Conservation (phyloP, 2,888 invertebrate genomes). For the Agrochola lychnidis region DNA sequence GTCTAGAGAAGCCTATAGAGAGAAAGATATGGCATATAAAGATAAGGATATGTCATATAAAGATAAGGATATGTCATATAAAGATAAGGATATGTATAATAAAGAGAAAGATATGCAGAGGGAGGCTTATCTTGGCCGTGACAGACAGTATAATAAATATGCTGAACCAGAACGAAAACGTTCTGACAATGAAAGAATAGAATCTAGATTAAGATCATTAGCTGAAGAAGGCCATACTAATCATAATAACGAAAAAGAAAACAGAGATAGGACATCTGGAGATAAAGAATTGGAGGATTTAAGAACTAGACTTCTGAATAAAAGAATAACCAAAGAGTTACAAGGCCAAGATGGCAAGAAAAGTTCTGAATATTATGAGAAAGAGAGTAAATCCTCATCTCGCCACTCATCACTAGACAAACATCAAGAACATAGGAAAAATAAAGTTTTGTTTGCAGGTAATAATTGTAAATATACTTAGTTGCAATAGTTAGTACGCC, state of each 20-base stretch:
- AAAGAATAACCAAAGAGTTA: slow-evolving; percentile 92
- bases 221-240: slow-evolving; percentile 83
- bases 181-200: slow-evolving; percentile 82
- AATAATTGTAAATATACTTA: slow-evolving; percentile 59
- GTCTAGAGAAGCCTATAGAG: slow-evolving; percentile 80
- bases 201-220: slow-evolving; percentile 82
- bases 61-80: slow-evolving; percentile 63
- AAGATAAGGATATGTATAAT: slow-evolving; percentile 65
- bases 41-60: slow-evolving; percentile 60
- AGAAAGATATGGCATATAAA: slow-evolving; percentile 72
- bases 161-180: slow-evolving; percentile 82
- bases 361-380: slow-evolving; percentile 87
- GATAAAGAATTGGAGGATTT: slow-evolving; percentile 94
- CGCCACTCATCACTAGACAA: slow-evolving; percentile 85
- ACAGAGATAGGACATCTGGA: slow-evolving; percentile 87
- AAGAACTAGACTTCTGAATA: slow-evolving; percentile 93
- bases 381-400: slow-evolving; percentile 81
- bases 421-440: slow-evolving; percentile 91
- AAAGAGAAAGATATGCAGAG: slow-evolving; percentile 84
- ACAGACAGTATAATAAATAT: slow-evolving; percentile 85
- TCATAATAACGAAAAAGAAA: slow-evolving; percentile 88
- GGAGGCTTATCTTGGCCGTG: slow-evolving; percentile 81
- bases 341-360: slow-evolving; percentile 86
- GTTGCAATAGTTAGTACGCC: too few relatives aligned
- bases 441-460: slow-evolving; percentile 93